Base-by-base conservation (phyloP, 1,140 invertebrate genomes). In the Drosophila mojavensis region DNA sequence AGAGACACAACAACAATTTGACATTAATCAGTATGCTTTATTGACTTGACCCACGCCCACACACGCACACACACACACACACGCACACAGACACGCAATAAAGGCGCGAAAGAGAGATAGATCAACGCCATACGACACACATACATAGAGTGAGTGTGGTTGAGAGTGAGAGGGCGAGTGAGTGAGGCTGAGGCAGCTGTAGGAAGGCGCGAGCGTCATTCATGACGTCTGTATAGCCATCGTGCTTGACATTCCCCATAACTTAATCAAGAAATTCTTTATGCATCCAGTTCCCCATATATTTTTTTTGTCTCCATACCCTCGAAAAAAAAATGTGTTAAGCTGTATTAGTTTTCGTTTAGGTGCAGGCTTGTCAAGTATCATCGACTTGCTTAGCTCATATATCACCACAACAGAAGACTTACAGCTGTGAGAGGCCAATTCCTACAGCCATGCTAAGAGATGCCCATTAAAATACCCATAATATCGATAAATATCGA, bases 221-320 rank as follows among this genome's bases (percentile, higher is more conserved):
- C 75, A 75, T 71, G 75, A 51, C 41, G 61, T 69, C 54, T 72
- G 60, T 47, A 17, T 30, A 15, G 50, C n/a, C 26, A 33, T 66
- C 56, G 41, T 54, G 68, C 45, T 61, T 75, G 36, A 69, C 81
- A 85, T 85, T 86, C 79, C 61, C 74, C 58, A 88, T 82, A 77
- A 88, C 82, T 86, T 86, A 86, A 86, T 86, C 82, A 86, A 83
- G 82, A 86, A 88, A 86, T 88, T 86, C 82, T 70, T 79, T 58
- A 69, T 77, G 64, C 60, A 61, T 47, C 55, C 51, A 58, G 11
- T 39, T 10, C 10, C 2, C 10, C 28, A 7, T 33, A 20, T 39
- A n/a, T 6, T 4, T 33, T 7, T 33, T 33, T 33, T 7, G 33
- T 7, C 33, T 15, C 11, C 33, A 50, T 56, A 20, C 48, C 5